phyloP scores from a whole-genome alignment of 2,797 vertebrate species.

The Bradypodion pumilum region DNA sequence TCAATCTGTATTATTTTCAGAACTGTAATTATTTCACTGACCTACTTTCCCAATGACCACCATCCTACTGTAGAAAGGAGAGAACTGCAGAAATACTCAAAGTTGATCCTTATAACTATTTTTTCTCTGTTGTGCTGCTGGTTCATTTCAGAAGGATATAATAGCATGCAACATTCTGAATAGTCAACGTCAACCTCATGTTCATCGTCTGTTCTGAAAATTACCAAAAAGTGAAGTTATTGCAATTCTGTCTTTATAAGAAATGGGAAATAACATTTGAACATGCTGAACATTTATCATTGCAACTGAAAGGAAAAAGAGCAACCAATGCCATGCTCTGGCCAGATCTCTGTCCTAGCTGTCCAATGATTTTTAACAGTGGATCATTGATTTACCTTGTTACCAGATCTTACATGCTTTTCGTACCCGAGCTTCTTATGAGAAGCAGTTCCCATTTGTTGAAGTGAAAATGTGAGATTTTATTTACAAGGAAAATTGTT shows the following conservation, averaged over 20 bases:
- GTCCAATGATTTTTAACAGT: conserved; percentile 1
- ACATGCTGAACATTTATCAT: neutral
- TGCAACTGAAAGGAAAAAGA: neutral
- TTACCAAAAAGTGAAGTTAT: neutral
- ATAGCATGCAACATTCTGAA: conserved; percentile 24
- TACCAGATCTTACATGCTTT: neutral
- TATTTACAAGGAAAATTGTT: neutral
- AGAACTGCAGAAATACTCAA: conserved; percentile 53
- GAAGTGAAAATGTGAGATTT: conserved; percentile 13
- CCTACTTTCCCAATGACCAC: conserved; percentile 72
- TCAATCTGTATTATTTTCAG: conserved; percentile 75
- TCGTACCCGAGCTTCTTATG: neutral
- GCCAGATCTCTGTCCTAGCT: neutral
- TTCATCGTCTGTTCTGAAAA: neutral
- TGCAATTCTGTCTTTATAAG: neutral
- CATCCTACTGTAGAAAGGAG: conserved; percentile 62
- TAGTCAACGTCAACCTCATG: conserved; percentile 3
- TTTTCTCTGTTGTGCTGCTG: neutral
- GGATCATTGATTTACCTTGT: neutral
- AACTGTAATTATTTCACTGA: conserved; percentile 73
- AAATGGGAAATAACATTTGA: neutral
- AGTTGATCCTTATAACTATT: conserved; percentile 47
- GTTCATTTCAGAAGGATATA: conserved; percentile 25
- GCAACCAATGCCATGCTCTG: neutral
- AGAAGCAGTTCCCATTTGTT: neutral